A percentile compares a stretch with the other conserved stretches of the same genome.
Conservation (phyloP, 2,113 vertebrate species). For the Xiphias gladius region DNA sequence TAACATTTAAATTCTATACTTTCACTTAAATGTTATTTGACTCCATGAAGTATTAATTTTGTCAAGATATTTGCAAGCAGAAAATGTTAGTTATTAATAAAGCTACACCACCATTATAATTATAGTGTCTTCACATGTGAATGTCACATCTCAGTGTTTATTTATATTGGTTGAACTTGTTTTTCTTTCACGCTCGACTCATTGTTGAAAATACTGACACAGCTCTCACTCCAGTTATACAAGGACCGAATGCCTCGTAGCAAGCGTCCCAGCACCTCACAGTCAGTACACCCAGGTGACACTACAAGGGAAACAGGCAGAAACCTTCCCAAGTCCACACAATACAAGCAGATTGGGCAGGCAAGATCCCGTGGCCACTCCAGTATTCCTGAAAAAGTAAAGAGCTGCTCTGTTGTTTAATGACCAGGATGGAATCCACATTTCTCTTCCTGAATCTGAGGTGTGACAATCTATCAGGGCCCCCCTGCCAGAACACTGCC, state of each 20-base stretch:
- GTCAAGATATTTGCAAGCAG: slow-evolving; percentile 35
- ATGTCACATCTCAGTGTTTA: slow-evolving; percentile 23
- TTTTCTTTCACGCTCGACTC: background rate
- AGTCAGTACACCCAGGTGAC: background rate
- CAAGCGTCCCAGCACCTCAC: background rate
- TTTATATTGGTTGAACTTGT: background rate
- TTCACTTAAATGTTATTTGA: slow-evolving; percentile 36
- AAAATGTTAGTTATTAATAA: slow-evolving; percentile 54
- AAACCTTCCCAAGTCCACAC: background rate
- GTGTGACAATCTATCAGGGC: too few relatives aligned
- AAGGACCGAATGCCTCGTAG: background rate
- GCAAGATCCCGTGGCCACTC: background rate
- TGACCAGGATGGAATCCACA: background rate
- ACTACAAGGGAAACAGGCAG: background rate
- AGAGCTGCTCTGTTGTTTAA: background rate
- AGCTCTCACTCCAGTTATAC: background rate
- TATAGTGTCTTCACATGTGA: slow-evolving; percentile 34
- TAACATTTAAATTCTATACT: slow-evolving; percentile 17
- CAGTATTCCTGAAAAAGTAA: background rate
- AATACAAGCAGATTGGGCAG: background rate
- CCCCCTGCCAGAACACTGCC: too few relatives aligned
- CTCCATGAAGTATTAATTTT: slow-evolving; percentile 37
- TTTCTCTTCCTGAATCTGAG: too few relatives aligned
- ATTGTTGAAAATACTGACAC: background rate
- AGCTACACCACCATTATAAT: slow-evolving; percentile 31